Percentiles rank a stretch among this genome's conserved stretches.
Evolutionary conservation across 2,888 invertebrate species (phyloP).

Genomic region (Agrypnus murinus): DNA sequence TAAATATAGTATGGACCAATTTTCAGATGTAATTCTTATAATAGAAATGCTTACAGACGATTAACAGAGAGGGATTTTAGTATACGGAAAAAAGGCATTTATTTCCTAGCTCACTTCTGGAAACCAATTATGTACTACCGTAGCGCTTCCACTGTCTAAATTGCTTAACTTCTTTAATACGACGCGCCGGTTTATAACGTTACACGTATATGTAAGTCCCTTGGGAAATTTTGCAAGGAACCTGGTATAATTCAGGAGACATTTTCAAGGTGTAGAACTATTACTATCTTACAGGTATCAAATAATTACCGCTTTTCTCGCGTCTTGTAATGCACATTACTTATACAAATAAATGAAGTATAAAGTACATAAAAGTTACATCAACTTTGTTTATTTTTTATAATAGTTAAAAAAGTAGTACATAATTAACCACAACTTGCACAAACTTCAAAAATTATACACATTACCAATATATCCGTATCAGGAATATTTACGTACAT

Average conservation of each 20-base stretch:
- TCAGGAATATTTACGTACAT: neutral
- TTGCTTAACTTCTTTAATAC: conserved; percentile 46
- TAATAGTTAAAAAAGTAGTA: too few relatives aligned
- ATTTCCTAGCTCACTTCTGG: conserved; percentile 38
- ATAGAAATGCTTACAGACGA: conserved; percentile 1
- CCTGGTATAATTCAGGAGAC: conserved; percentile 39
- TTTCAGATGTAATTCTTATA: too few relatives aligned
- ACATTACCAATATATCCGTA: neutral
- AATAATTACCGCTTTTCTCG: neutral
- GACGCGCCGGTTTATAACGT: conserved; percentile 41
- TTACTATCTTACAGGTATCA: conserved; percentile 17
- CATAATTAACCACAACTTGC: neutral
- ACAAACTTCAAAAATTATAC: neutral
- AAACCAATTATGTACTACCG: conserved; percentile 48
- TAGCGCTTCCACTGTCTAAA: conserved; percentile 42
- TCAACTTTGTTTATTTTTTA: too few relatives aligned
- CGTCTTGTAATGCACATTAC: too few relatives aligned
- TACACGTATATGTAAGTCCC: conserved; percentile 42
- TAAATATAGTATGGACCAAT: too few relatives aligned
- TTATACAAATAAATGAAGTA: too few relatives aligned
- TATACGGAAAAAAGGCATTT: conserved; percentile 25
- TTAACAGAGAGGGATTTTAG: conserved; percentile 11
- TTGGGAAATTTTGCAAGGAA: conserved; percentile 40
- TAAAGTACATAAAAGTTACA: too few relatives aligned
- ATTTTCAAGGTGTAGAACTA: conserved; percentile 35